phyloP scores from a whole-genome alignment of 2,113 vertebrate species.

The Holacanthus passer region DNA sequence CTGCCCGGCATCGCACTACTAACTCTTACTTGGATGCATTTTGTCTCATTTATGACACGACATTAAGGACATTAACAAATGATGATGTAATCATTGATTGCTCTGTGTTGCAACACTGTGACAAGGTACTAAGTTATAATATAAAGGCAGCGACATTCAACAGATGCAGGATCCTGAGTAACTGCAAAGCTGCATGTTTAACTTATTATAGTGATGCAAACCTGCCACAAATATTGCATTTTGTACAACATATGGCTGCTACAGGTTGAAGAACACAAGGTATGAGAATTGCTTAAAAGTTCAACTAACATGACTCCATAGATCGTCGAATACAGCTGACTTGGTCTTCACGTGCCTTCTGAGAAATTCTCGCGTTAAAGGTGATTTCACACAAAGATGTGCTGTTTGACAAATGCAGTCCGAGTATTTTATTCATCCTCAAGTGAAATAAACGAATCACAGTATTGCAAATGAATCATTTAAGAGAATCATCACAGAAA shows the following conservation, averaged over 20 bases:
- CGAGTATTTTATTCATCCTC: background rate
- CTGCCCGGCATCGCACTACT: background rate
- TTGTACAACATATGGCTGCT: background rate
- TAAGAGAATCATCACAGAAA: background rate
- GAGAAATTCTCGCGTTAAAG: too few species aligned
- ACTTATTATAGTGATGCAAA: background rate
- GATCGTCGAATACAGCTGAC: background rate
- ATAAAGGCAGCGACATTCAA: background rate
- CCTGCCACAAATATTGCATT: background rate
- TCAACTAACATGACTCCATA: background rate
- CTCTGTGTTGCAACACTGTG: background rate
- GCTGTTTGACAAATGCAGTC: background rate
- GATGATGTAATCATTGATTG: constrained; percentile 24
- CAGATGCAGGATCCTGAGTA: background rate
- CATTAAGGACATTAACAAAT: background rate
- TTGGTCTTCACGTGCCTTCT: background rate
- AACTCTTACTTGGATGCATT: background rate
- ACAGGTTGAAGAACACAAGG: background rate
- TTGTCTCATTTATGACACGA: background rate
- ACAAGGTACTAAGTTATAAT: background rate
- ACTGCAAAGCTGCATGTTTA: background rate
- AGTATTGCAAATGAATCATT: background rate
- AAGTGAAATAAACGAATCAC: background rate
- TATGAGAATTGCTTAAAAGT: background rate
- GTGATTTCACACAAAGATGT: background rate